These are phyloP conservation scores for Drosophila pegasa DNA, from an alignment of 2,888 invertebrate species.

Conservation along the genomic window DNA sequence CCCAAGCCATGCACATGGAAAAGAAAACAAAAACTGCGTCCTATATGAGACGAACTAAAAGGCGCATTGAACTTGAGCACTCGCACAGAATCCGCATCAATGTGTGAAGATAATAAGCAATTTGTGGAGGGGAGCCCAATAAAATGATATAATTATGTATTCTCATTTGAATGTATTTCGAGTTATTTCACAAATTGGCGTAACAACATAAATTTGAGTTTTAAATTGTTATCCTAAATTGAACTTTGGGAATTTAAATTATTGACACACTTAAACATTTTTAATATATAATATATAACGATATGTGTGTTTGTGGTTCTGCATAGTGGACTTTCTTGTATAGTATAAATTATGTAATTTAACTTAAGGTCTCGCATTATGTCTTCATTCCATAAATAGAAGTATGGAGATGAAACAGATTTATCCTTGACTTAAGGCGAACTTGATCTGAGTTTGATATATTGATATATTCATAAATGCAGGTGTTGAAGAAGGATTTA, in stretches of 20 bases:
- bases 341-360: too few species aligned
- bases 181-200: not conserved
- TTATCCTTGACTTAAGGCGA: too few species aligned
- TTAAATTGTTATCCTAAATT: not conserved
- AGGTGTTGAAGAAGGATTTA: too few species aligned
- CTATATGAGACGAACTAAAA: conserved; percentile 13
- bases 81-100: conserved; percentile 16
- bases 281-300: too few species aligned
- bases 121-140: conserved; percentile 2
- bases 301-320: too few species aligned
- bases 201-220: not conserved
- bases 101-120: conserved; percentile 14
- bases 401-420: too few species aligned
- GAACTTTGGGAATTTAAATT: too few species aligned
- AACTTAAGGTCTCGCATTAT: too few species aligned
- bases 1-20: not conserved
- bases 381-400: too few species aligned
- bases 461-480: too few species aligned
- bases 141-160: conserved; percentile 13
- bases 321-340: too few species aligned
- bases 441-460: too few species aligned
- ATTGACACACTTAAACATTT: not conserved
- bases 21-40: conserved; percentile 2
- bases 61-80: conserved; percentile 45
- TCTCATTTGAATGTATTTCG: conserved; percentile 1